Evolutionary conservation across 1,140 invertebrate species (phyloP).

Genomic region (Chelonus insularis): DNA sequence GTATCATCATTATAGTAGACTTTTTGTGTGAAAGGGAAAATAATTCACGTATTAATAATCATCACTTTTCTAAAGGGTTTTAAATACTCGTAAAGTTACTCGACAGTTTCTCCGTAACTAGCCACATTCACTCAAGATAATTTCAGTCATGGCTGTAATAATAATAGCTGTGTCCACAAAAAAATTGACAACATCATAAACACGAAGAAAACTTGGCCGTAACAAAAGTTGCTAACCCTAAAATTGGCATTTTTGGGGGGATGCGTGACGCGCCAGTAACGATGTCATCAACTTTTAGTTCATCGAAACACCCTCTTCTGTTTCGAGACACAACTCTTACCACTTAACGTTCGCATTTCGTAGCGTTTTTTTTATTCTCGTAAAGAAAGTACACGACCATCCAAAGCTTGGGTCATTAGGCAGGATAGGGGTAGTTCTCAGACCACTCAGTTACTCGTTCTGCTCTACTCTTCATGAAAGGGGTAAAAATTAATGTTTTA

Average conservation of each 20-base stretch:
- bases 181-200: neutral
- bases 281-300: slow-evolving; percentile 20
- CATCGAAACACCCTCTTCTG: slow-evolving; percentile 11
- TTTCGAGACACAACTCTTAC: slow-evolving; percentile 36
- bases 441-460: neutral
- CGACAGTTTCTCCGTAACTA: too few species aligned
- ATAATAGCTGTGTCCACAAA: too few species aligned
- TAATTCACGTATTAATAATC: too few species aligned
- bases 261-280: slow-evolving; percentile 7
- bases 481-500: slow-evolving; percentile 61
- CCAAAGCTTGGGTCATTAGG: slow-evolving; percentile 53
- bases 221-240: neutral
- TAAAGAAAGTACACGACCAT: slow-evolving; percentile 30
- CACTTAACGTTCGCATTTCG: slow-evolving; percentile 50
- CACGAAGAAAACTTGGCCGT: neutral
- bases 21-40: too few species aligned
- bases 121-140: too few species aligned
- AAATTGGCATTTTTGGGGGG: neutral
- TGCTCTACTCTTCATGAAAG: slow-evolving; percentile 35
- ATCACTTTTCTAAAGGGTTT: too few species aligned
- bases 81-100: too few species aligned
- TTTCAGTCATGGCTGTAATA: too few species aligned
- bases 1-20: too few species aligned
- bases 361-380: slow-evolving; percentile 26
- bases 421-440: slow-evolving; percentile 41